Conservation (phyloP, 2,888 invertebrate species). For the Hemithea aestivaria region DNA sequence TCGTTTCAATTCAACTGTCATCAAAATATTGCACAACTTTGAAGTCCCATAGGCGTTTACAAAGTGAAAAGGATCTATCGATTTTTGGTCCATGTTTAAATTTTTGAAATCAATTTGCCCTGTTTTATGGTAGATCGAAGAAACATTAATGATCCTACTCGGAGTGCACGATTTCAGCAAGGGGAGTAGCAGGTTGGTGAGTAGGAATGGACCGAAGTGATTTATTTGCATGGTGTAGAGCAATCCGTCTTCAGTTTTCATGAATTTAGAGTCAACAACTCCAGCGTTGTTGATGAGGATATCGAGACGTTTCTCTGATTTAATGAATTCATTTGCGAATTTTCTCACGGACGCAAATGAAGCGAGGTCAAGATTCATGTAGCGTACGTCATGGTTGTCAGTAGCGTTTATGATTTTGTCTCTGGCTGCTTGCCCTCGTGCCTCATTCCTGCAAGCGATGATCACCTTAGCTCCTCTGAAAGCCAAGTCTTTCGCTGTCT, state of each 20-base stretch:
- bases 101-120: slow-evolving; percentile 16
- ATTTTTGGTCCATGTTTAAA: slow-evolving; percentile 18
- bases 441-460: slow-evolving; percentile 87
- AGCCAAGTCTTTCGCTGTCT: slow-evolving; percentile 85
- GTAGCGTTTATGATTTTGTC: slow-evolving; percentile 42
- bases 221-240: slow-evolving; percentile 74
- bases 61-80: slow-evolving; percentile 7
- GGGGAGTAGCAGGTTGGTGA: slow-evolving; percentile 79
- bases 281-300: slow-evolving; percentile 34
- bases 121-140: slow-evolving; percentile 29
- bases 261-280: slow-evolving; percentile 18
- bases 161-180: slow-evolving; percentile 36
- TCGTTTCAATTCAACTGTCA: slow-evolving; percentile 84
- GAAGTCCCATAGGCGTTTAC: slow-evolving; percentile 1
- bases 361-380: slow-evolving; percentile 67
- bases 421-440: slow-evolving; percentile 79
- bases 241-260: slow-evolving; percentile 75
- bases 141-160: slow-evolving; percentile 37
- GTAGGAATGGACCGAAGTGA: slow-evolving; percentile 81
- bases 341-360: slow-evolving; percentile 76
- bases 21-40: slow-evolving; percentile 6
- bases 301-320: slow-evolving; percentile 73
- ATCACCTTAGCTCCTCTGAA: slow-evolving; percentile 87
- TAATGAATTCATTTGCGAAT: slow-evolving; percentile 79
- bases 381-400: slow-evolving; percentile 51